A percentile compares a stretch with the other conserved stretches of the same genome.
Conservation (phyloP, 1,140 invertebrate genomes). For the Mycetomoellerius zeteki region DNA sequence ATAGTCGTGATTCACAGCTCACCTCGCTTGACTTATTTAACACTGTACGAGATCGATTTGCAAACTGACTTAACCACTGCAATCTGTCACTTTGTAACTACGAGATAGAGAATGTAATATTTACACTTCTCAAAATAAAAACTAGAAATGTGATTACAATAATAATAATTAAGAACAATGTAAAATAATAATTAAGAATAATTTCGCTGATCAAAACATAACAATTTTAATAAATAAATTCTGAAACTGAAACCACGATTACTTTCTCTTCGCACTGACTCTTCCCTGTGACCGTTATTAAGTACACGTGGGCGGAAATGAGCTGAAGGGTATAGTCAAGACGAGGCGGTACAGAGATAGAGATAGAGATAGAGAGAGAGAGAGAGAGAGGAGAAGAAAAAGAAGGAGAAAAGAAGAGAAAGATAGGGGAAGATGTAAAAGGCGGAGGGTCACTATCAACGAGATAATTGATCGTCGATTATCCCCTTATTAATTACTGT, state of each 20-base stretch:
- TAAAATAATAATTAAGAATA: not conserved
- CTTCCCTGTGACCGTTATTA: constrained; percentile 38
- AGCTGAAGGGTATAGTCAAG: constrained; percentile 17
- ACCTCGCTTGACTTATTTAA: not conserved
- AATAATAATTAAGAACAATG: not conserved
- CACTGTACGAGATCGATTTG: not conserved
- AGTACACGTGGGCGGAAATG: constrained; percentile 74
- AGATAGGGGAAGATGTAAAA: constrained; percentile 21
- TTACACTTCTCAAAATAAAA: not conserved
- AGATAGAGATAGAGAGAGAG: not conserved
- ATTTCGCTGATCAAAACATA: not conserved
- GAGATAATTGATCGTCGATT: constrained; percentile 70
- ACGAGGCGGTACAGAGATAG: not conserved
- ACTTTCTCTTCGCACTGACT: not conserved
- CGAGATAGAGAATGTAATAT: not conserved
- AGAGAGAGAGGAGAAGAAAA: no score
- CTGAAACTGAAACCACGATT: not conserved
- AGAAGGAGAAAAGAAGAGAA: not conserved
- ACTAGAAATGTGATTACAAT: not conserved
- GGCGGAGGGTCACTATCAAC: constrained; percentile 32
- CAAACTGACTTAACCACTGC: not conserved
- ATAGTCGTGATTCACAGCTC: constrained; percentile 30
- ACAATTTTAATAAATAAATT: constrained; percentile 10
- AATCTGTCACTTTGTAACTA: not conserved
- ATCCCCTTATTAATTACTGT: constrained; percentile 72